These are phyloP conservation scores for Perizoma flavofasciatum DNA, from an alignment of 2,888 invertebrate genomes.

Conservation along the genomic window DNA sequence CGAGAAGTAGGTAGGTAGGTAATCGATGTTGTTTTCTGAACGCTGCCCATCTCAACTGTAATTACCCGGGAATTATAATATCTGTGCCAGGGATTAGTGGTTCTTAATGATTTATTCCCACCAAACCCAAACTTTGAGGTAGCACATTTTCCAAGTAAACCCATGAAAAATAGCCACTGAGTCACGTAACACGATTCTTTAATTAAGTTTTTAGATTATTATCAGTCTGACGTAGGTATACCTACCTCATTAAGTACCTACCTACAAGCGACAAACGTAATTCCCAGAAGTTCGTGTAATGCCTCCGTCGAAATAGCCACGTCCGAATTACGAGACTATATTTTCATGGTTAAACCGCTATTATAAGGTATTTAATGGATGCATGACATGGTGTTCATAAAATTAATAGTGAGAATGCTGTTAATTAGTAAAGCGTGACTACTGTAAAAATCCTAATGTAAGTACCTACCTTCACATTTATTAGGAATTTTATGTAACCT, in stretches of 20 bases:
- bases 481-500: neutral
- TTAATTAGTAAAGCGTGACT: conserved; percentile 46
- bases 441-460: conserved; percentile 11
- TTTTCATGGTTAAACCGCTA: conserved; percentile 41
- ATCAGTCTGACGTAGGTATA: conserved; percentile 18
- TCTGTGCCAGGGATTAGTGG: too few relatives aligned
- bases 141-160: neutral
- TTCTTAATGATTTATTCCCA: neutral
- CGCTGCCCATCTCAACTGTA: too few relatives aligned
- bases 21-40: too few relatives aligned
- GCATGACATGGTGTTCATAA: conserved; percentile 37
- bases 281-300: conserved; percentile 45
- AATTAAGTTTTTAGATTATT: conserved; percentile 38
- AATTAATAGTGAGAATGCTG: conserved; percentile 43
- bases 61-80: too few relatives aligned
- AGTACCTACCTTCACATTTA: neutral
- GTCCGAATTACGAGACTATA: conserved; percentile 45
- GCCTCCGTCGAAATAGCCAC: conserved; percentile 45
- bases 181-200: conserved; percentile 7
- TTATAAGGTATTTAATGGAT: conserved; percentile 40
- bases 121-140: neutral
- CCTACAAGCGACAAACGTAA: conserved; percentile 35
- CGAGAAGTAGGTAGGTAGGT: too few relatives aligned
- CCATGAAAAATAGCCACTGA: neutral
- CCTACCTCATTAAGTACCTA: too few relatives aligned